Evolutionary conservation across 2,113 vertebrate genomes (phyloP).

Genomic region (Machaerirhynchus nigripectus): DNA sequence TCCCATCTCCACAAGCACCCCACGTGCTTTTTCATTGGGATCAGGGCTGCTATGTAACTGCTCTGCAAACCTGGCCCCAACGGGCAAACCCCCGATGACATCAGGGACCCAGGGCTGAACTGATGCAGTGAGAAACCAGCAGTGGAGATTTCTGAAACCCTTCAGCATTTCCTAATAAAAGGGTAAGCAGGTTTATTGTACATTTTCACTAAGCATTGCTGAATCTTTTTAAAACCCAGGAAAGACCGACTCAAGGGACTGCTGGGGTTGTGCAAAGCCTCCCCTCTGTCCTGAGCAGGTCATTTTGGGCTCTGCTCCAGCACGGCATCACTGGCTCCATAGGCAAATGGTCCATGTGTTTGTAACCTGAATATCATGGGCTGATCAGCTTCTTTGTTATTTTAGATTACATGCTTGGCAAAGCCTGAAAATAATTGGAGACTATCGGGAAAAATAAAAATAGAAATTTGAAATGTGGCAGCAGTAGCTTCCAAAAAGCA

Average conservation of each 20-base stretch:
- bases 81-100: not conserved
- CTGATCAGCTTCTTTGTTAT: conserved; percentile 37
- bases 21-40: not conserved
- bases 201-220: not conserved
- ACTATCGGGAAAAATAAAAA: conserved; percentile 49
- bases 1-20: not conserved
- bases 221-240: not conserved
- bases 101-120: not conserved
- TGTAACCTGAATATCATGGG: not conserved
- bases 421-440: conserved; percentile 58
- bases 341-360: not conserved
- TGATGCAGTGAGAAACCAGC: not conserved
- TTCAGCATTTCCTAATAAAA: not conserved
- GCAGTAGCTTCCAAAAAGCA: not conserved
- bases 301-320: not conserved
- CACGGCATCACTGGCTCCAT: not conserved
- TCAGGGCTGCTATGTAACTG: not conserved
- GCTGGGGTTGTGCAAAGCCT: not conserved
- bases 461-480: conserved; percentile 42
- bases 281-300: not conserved
- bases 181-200: not conserved
- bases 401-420: conserved; percentile 57
- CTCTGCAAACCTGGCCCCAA: not conserved
- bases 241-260: not conserved
- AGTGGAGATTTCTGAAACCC: not conserved